phyloP scores from a whole-genome alignment of 1,140 invertebrate genomes.

The Oscheius sp. region DNA sequence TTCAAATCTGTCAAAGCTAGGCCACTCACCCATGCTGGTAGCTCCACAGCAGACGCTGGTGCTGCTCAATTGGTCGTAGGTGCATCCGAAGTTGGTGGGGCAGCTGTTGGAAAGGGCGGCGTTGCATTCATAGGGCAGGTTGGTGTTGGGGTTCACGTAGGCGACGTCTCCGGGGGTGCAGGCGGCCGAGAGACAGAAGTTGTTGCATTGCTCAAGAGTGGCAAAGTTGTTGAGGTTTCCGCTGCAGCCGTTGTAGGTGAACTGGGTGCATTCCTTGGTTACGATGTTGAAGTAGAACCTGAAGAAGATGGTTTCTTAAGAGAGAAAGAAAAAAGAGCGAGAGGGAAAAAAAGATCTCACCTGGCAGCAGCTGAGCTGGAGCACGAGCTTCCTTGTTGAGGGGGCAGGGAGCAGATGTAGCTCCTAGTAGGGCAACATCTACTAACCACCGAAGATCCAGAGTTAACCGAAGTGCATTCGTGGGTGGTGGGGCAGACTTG shows the following conservation, averaged over 20 bases:
- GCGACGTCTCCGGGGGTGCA: conserved; percentile 58
- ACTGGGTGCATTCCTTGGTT: conserved; percentile 60
- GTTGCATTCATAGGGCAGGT: conserved; percentile 59
- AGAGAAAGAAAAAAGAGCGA: not conserved
- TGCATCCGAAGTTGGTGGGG: conserved; percentile 55
- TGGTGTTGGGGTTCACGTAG: conserved; percentile 60
- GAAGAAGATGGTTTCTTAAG: not conserved
- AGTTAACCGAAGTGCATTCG: conserved; percentile 57
- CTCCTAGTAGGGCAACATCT: conserved; percentile 57
- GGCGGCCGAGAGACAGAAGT: conserved; percentile 59
- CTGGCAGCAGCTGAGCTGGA: conserved; percentile 52
- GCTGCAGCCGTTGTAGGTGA: conserved; percentile 60
- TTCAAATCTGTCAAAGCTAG: too few relatives aligned
- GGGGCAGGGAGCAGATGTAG: conserved; percentile 59
- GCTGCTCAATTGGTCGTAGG: conserved; percentile 55
- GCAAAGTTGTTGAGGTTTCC: conserved; percentile 58
- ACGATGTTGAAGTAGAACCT: conserved; percentile 60
- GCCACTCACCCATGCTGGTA: conserved; percentile 56
- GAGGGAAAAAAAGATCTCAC: too few relatives aligned
- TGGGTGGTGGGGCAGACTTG: conserved; percentile 54
- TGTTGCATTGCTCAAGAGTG: conserved; percentile 58
- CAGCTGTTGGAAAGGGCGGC: conserved; percentile 57
- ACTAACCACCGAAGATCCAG: conserved; percentile 53
- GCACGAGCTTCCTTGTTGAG: conserved; percentile 55
- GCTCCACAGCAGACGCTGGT: conserved; percentile 60